Percentiles rank a stretch among this genome's conserved stretches.
phyloP scores from a whole-genome alignment of 2,797 vertebrate genomes.

The Poecilia velifera region DNA sequence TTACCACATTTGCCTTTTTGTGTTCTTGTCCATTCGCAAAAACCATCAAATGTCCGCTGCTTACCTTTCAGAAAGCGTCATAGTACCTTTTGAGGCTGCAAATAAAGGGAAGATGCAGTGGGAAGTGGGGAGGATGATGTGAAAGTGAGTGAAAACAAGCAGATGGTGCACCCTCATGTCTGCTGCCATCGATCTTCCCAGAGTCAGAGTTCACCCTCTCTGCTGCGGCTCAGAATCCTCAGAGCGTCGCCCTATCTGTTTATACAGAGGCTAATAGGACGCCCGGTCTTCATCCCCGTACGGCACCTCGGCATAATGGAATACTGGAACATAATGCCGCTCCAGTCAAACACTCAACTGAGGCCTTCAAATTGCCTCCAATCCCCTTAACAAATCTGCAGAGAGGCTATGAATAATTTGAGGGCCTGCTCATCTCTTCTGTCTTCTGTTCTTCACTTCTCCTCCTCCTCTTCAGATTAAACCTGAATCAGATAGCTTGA shows the following conservation, averaged over 20 bases:
- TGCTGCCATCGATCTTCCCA: conserved; percentile 47
- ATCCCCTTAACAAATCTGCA: conserved; percentile 80
- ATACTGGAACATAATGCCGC: conserved; percentile 75
- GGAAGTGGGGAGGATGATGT: conserved; percentile 4
- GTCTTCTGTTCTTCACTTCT: conserved; percentile 9
- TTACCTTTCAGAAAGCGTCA: conserved; percentile 9
- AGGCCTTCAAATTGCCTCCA: conserved; percentile 78
- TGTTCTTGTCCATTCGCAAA: conserved; percentile 11
- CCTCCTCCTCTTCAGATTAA: conserved; percentile 16
- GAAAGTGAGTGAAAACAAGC: conserved; percentile 42
- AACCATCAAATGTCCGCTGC: conserved; percentile 1
- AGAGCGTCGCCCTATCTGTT: conserved; percentile 67
- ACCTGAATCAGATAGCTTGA: conserved; percentile 27
- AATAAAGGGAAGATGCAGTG: conserved; percentile 24
- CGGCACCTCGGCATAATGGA: conserved; percentile 74
- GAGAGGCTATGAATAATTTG: conserved; percentile 80
- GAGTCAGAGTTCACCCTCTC: conserved; percentile 59
- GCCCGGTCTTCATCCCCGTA: conserved; percentile 69
- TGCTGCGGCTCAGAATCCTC: conserved; percentile 43
- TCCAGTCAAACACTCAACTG: conserved; percentile 73
- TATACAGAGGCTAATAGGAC: conserved; percentile 73
- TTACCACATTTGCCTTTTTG: not conserved
- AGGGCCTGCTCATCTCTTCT: conserved; percentile 48
- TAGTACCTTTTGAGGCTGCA: conserved; percentile 25
- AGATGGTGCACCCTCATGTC: conserved; percentile 19